Evolutionary conservation across 2,888 invertebrate species (phyloP).

Genomic region (Leucania comma): DNA sequence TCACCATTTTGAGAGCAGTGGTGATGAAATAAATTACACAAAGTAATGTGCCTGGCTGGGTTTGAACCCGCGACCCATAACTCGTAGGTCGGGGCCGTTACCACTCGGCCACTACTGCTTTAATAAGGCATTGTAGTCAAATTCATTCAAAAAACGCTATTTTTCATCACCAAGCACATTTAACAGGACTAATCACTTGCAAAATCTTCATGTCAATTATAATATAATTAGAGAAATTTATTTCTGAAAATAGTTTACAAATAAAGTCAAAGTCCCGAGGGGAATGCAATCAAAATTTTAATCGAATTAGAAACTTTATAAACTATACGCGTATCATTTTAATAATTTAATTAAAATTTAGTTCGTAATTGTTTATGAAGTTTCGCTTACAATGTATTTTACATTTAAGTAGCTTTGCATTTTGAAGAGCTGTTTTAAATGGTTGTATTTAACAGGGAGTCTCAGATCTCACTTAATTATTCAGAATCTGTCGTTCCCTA

Average conservation of each 20-base stretch:
- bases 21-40: too few species aligned
- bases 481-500: background rate
- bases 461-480: background rate
- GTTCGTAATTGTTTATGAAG: constrained; percentile 39
- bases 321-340: constrained; percentile 38
- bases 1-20: too few species aligned
- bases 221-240: background rate
- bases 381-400: constrained; percentile 31
- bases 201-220: background rate
- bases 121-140: background rate
- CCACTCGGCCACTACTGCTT: background rate
- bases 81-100: too few species aligned
- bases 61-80: too few species aligned
- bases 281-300: constrained; percentile 43
- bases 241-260: constrained; percentile 23
- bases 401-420: constrained; percentile 30
- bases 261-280: background rate
- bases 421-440: constrained; percentile 15
- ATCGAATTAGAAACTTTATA: constrained; percentile 37
- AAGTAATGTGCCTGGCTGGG: too few species aligned
- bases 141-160: background rate
- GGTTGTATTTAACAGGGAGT: background rate
- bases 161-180: background rate
- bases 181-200: background rate
- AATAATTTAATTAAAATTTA: constrained; percentile 40